A percentile compares a stretch with the other conserved stretches of the same genome.
Conservation (phyloP, 2,888 invertebrate genomes). For the Taphrorychus bicolor region DNA sequence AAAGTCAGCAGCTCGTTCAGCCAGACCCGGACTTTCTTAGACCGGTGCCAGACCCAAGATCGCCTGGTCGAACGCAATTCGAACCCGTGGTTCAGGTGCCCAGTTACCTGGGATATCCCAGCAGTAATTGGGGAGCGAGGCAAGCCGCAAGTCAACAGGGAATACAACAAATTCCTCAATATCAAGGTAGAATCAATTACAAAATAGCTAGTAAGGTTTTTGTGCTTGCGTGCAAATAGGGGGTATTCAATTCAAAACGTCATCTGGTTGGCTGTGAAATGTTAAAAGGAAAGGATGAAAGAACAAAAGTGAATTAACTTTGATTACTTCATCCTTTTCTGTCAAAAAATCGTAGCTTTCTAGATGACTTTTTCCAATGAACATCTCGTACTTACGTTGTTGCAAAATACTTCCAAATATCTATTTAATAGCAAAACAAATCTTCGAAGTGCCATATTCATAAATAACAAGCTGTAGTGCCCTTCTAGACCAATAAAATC, state of each 20-base stretch:
- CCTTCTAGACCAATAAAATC: not conserved
- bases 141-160: constrained; percentile 51
- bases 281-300: too few species aligned
- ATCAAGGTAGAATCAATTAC: constrained; percentile 51
- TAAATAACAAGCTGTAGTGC: not conserved
- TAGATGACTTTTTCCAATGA: too few species aligned
- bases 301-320: too few species aligned
- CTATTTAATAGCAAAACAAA: not conserved
- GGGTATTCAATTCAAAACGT: too few species aligned
- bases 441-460: not conserved
- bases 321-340: too few species aligned
- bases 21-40: constrained; percentile 48
- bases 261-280: too few species aligned
- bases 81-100: constrained; percentile 38
- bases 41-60: constrained; percentile 47
- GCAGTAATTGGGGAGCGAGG: not conserved
- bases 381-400: too few species aligned
- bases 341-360: too few species aligned
- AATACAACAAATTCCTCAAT: constrained; percentile 50
- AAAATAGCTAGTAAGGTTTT: too few species aligned
- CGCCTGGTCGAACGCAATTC: constrained; percentile 37
- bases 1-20: constrained; percentile 20
- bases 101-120: constrained; percentile 40
- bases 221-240: too few species aligned
- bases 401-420: too few species aligned